Conservation (phyloP, 2,113 vertebrate species). For the Microcebus murinus region DNA sequence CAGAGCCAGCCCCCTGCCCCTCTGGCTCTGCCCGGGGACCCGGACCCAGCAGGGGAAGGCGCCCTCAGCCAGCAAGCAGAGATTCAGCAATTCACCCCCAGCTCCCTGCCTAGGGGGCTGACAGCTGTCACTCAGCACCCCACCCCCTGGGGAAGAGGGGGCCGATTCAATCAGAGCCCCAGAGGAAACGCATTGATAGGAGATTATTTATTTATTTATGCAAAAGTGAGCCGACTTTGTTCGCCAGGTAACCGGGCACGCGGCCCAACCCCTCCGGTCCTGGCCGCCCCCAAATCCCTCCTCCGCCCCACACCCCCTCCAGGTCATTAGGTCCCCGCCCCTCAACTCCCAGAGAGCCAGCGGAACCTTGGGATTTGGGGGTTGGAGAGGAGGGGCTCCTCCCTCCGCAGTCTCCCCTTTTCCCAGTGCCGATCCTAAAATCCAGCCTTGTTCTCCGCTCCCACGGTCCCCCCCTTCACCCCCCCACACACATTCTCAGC, state of each 20-base stretch:
- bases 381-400: constrained; percentile 75
- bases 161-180: constrained; percentile 71
- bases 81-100: constrained; percentile 69
- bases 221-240: constrained; percentile 79
- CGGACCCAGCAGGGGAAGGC: constrained; percentile 52
- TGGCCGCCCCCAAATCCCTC: constrained; percentile 75
- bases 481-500: constrained; percentile 73
- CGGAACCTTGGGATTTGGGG: constrained; percentile 80
- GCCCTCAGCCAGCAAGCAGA: constrained; percentile 57
- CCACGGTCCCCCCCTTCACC: constrained; percentile 74
- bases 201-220: constrained; percentile 81
- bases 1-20: constrained; percentile 75
- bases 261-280: constrained; percentile 66
- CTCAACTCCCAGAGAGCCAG: constrained; percentile 76
- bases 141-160: constrained; percentile 64
- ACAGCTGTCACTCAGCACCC: constrained; percentile 85
- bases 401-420: constrained; percentile 81
- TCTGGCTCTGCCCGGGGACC: constrained; percentile 69
- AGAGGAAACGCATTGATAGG: constrained; percentile 74
- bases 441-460: constrained; percentile 81
- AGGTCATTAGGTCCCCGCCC: constrained; percentile 80
- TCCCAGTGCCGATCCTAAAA: constrained; percentile 78
- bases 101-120: constrained; percentile 79
- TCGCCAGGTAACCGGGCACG: constrained; percentile 81
- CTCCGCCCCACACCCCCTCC: constrained; percentile 72